These are phyloP conservation scores for Cromileptes altivelis DNA, from an alignment of 2,113 vertebrate genomes.

Conservation along the genomic window DNA sequence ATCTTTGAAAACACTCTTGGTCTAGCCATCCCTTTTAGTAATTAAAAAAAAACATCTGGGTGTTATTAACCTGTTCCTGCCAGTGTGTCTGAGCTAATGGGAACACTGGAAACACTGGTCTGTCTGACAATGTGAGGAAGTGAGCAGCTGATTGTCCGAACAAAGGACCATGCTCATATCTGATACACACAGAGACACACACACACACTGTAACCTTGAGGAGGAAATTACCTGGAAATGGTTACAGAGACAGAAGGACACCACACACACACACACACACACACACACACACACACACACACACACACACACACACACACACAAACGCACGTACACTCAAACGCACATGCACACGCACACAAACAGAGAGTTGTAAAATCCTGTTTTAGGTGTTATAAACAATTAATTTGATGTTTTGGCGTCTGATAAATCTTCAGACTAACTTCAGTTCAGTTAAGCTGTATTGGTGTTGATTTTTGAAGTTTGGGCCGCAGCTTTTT, in stretches of 20 bases:
- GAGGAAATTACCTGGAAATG: constrained; percentile 37
- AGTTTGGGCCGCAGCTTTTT: too few relatives aligned
- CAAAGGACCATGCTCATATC: constrained; percentile 43
- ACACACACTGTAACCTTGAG: neutral
- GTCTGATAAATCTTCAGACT: too few relatives aligned
- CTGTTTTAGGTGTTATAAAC: neutral
- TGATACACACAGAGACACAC: constrained; percentile 24
- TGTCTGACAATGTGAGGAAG: constrained; percentile 73
- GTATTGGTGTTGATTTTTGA: too few relatives aligned
- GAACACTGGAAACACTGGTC: constrained; percentile 37
- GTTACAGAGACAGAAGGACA: neutral
- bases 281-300: neutral
- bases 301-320: neutral
- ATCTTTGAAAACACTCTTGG: too few relatives aligned
- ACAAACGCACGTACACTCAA: neutral
- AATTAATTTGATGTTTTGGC: too few relatives aligned
- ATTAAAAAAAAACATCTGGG: too few relatives aligned
- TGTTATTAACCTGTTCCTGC: constrained; percentile 7
- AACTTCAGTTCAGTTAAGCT: too few relatives aligned
- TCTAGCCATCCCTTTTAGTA: too few relatives aligned
- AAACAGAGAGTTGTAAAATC: neutral
- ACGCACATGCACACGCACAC: neutral
- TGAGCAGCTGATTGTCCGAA: constrained; percentile 51
- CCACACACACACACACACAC: neutral
- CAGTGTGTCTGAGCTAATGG: neutral